Evolutionary conservation across 2,797 vertebrate genomes (phyloP).

Genomic region (Echiichthys vipera): DNA sequence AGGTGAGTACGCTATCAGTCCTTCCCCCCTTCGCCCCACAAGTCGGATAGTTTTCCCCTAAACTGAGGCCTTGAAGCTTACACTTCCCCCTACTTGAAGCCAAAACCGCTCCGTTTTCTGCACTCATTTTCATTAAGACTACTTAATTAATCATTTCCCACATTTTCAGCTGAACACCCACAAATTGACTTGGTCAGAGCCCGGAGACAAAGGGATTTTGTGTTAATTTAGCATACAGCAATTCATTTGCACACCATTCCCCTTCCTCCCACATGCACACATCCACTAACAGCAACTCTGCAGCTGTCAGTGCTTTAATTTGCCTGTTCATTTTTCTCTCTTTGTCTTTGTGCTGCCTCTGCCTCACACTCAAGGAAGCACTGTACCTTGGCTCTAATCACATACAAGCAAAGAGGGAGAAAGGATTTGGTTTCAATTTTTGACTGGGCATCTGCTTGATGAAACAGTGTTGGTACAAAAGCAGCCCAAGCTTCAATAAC

Average conservation of each 20-base stretch:
- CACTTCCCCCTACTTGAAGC: slow-evolving; percentile 25
- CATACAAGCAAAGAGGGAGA: slow-evolving; percentile 22
- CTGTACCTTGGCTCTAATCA: slow-evolving; percentile 44
- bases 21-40: slow-evolving; percentile 18
- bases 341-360: slow-evolving; percentile 18
- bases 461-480: slow-evolving; percentile 27
- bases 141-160: slow-evolving; percentile 77
- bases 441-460: slow-evolving; percentile 19
- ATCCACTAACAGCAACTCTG: slow-evolving; percentile 37
- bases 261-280: slow-evolving; percentile 36
- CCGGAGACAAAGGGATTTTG: slow-evolving; percentile 78
- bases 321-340: slow-evolving; percentile 42
- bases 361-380: slow-evolving; percentile 12
- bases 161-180: slow-evolving; percentile 72
- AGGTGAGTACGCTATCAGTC: slow-evolving; percentile 61
- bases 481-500: slow-evolving; percentile 8
- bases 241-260: slow-evolving; percentile 71
- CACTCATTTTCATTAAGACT: slow-evolving; percentile 54
- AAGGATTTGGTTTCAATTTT: slow-evolving; percentile 26
- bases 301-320: slow-evolving; percentile 60
- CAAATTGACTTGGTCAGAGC: slow-evolving; percentile 78
- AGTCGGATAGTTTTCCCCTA: slow-evolving; percentile 15
- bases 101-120: slow-evolving; percentile 36
- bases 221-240: slow-evolving; percentile 78
- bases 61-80: slow-evolving; percentile 17